phyloP scores from a whole-genome alignment of 2,888 invertebrate genomes.

The Ptychoptera albimana region DNA sequence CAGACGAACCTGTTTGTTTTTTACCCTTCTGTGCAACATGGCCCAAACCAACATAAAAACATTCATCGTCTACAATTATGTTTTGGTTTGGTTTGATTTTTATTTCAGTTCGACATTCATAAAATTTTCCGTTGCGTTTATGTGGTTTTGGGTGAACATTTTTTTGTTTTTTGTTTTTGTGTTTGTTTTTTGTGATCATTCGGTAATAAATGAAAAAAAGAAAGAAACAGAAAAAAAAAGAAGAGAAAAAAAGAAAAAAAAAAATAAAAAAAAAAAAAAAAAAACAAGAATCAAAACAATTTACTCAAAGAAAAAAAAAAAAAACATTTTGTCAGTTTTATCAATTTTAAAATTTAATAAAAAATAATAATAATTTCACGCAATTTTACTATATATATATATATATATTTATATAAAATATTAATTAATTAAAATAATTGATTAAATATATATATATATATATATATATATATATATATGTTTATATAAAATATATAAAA shows the following conservation, averaged over 20 bases:
- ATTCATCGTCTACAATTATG: constrained; percentile 96
- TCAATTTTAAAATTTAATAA: constrained; percentile 10
- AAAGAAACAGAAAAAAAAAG: not conserved
- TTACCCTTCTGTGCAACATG: constrained; percentile 27
- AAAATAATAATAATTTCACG: not conserved
- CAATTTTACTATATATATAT: not conserved
- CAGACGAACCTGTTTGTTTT: constrained; percentile 31
- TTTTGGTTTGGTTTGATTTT: constrained; percentile 45
- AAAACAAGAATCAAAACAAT: not conserved
- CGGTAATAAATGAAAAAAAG: no score
- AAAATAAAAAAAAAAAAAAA: not conserved
- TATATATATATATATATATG: no score
- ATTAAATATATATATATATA: no score
- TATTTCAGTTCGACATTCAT: not conserved
- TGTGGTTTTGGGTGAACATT: no score
- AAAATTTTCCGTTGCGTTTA: not conserved
- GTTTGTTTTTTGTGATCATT: no score
- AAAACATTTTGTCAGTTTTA: constrained; percentile 68
- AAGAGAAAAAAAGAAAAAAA: not conserved
- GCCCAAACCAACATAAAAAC: constrained; percentile 92
- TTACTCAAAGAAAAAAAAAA: no score
- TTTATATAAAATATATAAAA: no score
- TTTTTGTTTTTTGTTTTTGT: no score
- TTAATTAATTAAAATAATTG: no score
- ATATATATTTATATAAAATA: not conserved